A percentile compares a stretch with the other conserved stretches of the same genome.
phyloP scores from a whole-genome alignment of 2,113 vertebrate genomes.

The Brachyistius frenatus region DNA sequence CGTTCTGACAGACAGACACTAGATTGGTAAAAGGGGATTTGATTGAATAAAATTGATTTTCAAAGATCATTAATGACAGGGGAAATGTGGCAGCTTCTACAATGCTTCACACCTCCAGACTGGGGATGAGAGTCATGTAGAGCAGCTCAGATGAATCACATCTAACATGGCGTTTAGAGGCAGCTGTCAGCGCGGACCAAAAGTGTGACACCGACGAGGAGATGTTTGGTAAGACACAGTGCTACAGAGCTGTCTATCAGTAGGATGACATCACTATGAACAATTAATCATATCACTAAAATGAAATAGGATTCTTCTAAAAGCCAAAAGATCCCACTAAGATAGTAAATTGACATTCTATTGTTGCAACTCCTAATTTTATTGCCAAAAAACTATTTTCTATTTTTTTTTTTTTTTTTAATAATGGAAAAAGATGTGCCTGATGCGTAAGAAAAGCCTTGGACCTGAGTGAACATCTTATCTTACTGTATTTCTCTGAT shows the following conservation, averaged over 20 bases:
- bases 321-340: too few relatives aligned
- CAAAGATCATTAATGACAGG: neutral
- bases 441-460: too few relatives aligned
- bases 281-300: neutral
- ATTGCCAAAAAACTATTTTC: too few relatives aligned
- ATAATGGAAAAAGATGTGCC: too few relatives aligned
- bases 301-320: neutral
- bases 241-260: too few relatives aligned
- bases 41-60: neutral
- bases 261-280: neutral
- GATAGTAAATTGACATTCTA: too few relatives aligned
- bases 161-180: constrained; percentile 5
- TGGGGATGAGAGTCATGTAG: neutral
- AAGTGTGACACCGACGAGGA: neutral
- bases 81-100: neutral
- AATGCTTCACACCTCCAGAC: neutral
- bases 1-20: too few relatives aligned
- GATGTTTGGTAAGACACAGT: neutral
- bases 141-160: constrained; percentile 23
- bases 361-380: too few relatives aligned
- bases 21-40: too few relatives aligned
- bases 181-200: neutral
- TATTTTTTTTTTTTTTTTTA: too few relatives aligned
- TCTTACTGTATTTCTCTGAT: too few relatives aligned
- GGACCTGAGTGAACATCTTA: too few relatives aligned